These are phyloP conservation scores for Leptopilina boulardi DNA, from an alignment of 1,140 invertebrate genomes.

Conservation along the genomic window DNA sequence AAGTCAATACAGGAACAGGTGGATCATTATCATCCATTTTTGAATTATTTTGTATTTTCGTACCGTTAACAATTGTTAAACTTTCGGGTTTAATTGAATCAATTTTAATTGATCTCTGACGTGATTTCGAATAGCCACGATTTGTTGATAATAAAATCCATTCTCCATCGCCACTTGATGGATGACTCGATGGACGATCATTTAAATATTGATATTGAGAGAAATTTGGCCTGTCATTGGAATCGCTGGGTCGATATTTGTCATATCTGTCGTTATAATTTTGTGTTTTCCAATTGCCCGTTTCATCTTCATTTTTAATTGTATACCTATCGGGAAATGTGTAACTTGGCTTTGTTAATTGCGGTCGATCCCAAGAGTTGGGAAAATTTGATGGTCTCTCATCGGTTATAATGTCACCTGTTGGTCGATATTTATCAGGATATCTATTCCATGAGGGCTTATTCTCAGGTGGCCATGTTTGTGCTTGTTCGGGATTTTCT, in stretches of 20 bases:
- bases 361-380: slow-evolving; percentile 68
- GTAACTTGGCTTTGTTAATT: slow-evolving; percentile 55
- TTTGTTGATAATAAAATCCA: slow-evolving; percentile 87
- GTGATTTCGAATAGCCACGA: slow-evolving; percentile 80
- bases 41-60: slow-evolving; percentile 44
- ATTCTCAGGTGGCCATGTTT: slow-evolving; percentile 73
- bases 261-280: slow-evolving; percentile 59
- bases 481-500: slow-evolving; percentile 60
- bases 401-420: slow-evolving; percentile 81
- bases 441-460: slow-evolving; percentile 66
- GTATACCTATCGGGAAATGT: slow-evolving; percentile 64
- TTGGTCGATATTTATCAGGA: slow-evolving; percentile 50
- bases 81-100: slow-evolving; percentile 72
- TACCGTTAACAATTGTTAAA: slow-evolving; percentile 66
- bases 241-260: slow-evolving; percentile 37
- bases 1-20: slow-evolving; percentile 63
- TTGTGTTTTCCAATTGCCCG: slow-evolving; percentile 62
- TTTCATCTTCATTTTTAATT: slow-evolving; percentile 56
- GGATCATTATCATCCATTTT: slow-evolving; percentile 48
- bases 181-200: slow-evolving; percentile 75
- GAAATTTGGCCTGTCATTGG: slow-evolving; percentile 66
- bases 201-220: slow-evolving; percentile 71
- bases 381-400: slow-evolving; percentile 82
- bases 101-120: slow-evolving; percentile 72
- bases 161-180: slow-evolving; percentile 81